A percentile compares a stretch with the other conserved stretches of the same genome.
Conservation (phyloP, 2,797 vertebrate genomes). For the Spinus olivaceus region DNA sequence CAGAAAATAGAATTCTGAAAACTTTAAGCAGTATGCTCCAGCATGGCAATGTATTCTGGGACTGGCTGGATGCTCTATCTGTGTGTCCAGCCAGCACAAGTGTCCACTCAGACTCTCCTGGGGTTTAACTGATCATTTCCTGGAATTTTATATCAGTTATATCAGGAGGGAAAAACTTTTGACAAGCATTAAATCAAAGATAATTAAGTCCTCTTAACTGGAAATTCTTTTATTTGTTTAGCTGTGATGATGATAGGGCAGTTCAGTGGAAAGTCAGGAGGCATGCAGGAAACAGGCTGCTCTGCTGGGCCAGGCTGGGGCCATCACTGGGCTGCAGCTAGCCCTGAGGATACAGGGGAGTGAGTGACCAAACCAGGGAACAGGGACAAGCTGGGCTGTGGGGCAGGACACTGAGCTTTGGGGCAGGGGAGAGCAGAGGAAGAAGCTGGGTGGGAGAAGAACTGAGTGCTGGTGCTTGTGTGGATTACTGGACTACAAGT, state of each 20-base stretch:
- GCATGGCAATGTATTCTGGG: neutral
- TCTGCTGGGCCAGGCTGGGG: neutral
- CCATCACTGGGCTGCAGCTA: neutral
- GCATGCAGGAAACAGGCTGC: neutral
- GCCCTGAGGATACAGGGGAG: neutral
- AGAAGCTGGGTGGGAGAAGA: neutral
- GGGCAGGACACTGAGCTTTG: neutral
- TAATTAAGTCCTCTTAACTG: neutral
- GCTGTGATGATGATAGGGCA: neutral
- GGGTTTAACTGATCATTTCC: conserved; percentile 1
- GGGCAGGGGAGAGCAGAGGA: neutral
- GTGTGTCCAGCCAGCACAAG: neutral
- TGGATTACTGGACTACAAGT: neutral
- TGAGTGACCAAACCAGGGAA: neutral
- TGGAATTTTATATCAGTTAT: conserved; percentile 3
- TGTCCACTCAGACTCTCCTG: neutral
- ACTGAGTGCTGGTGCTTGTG: neutral
- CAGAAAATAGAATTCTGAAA: neutral
- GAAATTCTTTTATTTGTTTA: neutral
- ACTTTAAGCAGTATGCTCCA: neutral
- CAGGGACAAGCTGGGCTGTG: neutral
- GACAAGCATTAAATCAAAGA: neutral
- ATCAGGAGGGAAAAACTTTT: neutral
- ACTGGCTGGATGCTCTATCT: accelerated
- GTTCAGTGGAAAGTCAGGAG: neutral